Evolutionary conservation across 2,888 invertebrate species (phyloP).

Genomic region (Acleris holmiana): DNA sequence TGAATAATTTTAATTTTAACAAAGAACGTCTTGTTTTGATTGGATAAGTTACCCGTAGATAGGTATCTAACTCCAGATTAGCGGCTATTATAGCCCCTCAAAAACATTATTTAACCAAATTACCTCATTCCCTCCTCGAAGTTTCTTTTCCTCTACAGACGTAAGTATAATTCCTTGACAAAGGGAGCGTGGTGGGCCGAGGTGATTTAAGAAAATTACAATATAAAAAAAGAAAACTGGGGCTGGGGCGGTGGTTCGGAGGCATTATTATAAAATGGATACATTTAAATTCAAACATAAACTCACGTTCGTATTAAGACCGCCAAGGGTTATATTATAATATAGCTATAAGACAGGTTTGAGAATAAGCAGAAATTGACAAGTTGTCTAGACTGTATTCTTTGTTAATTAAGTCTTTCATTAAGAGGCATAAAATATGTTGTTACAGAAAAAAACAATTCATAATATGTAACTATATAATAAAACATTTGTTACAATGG

Average conservation of each 20-base stretch:
- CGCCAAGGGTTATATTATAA: constrained; percentile 45
- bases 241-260: constrained; percentile 67
- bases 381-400: background rate
- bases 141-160: constrained; percentile 38
- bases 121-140: constrained; percentile 6
- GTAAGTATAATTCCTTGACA: constrained; percentile 51
- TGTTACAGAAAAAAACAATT: too few relatives aligned
- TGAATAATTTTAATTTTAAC: too few relatives aligned
- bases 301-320: constrained; percentile 55
- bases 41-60: background rate
- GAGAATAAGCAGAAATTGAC: constrained; percentile 7
- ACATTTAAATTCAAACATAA: constrained; percentile 79
- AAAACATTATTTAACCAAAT: background rate
- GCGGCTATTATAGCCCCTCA: background rate
- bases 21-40: too few relatives aligned
- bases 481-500: too few relatives aligned
- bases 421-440: too few relatives aligned
- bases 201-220: constrained; percentile 82
- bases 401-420: background rate
- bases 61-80: background rate
- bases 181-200: constrained; percentile 62
- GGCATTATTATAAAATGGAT: constrained; percentile 77
- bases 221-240: constrained; percentile 71
- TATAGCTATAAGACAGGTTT: constrained; percentile 11
- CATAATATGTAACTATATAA: too few relatives aligned